Evolutionary conservation across 2,113 vertebrate species (phyloP), one percentile per base, ranked within the genome.

Genomic region (Pica pica): DNA sequence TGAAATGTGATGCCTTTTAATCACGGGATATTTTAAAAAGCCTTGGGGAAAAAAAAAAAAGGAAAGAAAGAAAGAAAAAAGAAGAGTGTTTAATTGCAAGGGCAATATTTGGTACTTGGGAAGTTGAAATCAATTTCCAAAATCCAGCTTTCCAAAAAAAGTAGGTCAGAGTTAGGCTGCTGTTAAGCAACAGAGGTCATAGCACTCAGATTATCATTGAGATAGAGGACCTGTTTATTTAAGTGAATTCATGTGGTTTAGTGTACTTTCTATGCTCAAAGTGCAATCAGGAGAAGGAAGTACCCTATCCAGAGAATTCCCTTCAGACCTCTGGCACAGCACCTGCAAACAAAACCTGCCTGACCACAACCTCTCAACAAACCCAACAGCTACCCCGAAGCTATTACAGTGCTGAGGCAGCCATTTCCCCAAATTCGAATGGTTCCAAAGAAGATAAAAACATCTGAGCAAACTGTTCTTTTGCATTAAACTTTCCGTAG

Each of bases 51-150:
- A 7, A 14, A 20, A 4, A 6, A 26, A 10, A 3, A 30, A 6
- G 2, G 3, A n/a, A 7, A 1, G 3, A 20, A 39, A 9, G 5
- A 8, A 26, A 10, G 4, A 5, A 21, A 44, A 50, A 60, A n/a
- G 8, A 63, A 2, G 3, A 55, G 37, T 41, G n/a, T 61, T 94
- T 81, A 65, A 77, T 77, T 87, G 69, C 65, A 91, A 78, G 61
- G 82, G 35, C 33, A 93, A 22, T 70, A 88, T 90, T 77, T 88
- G 68, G 46, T 53, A 28, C 33, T 59, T 74, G 42, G 35, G 33
- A 89, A 95, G 42, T 6, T 67, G 64, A 80, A 90, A 74, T 65
- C 35, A 23, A 9, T 65, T 83, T 87, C 83, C 70, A 59, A 35
- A 61, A 65, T 16, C 44, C 70, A 31, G 49, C 28, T 87, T 39